Evolutionary conservation across 1,140 invertebrate genomes (phyloP), one percentile per base, ranked within the genome.

Genomic region (Batillaria attramentaria): DNA sequence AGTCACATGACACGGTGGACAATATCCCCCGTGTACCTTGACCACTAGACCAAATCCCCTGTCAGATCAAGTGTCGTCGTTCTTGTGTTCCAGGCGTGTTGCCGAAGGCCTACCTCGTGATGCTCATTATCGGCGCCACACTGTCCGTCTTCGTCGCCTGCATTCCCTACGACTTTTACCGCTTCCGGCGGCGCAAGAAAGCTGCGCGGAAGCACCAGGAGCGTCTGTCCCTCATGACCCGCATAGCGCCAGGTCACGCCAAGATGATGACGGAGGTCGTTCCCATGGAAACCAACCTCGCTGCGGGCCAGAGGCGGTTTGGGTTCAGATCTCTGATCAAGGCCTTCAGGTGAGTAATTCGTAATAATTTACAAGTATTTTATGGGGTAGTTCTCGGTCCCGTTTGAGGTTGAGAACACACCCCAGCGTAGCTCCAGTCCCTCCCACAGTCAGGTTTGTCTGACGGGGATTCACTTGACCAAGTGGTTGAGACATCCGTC

Each of bases 101-200:
- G 33, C 82, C 82, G 20, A 84, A 84, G 60, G 66, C 74, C 2
- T 81, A 79, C 75, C 75, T 84, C 13, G 83, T 84, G 18, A 73
- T 84, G 37, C 81, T 84, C 20, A 82, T 84, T 28, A 80, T 84
- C 6, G 81, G 81, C n/a, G 79, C 79, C 42, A 84, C 79, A 0
- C 72, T 84, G 31, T 72, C 79, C 10, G 70, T 84, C 5, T 84
- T 84, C 75, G 66, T 81, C n/a, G 79, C 82, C 39, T 84, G 83
- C 41, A 81, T 84, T 46, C 83, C 83, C 16, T 78, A 81, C 50
- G 83, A 84, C 78, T 84, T 84, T 39, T 84, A 84, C 75, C 69
- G 79, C 33, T 78, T 75, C 68, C 79, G 77, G 31, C 72, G 78
- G 65, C 72, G 79, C 37, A 84, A 84, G 78, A 79, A 79, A 42